A percentile compares a stretch with the other conserved stretches of the same genome.
Evolutionary conservation across 1,140 invertebrate genomes (phyloP).

Genomic region (Steinernema feltiae): DNA sequence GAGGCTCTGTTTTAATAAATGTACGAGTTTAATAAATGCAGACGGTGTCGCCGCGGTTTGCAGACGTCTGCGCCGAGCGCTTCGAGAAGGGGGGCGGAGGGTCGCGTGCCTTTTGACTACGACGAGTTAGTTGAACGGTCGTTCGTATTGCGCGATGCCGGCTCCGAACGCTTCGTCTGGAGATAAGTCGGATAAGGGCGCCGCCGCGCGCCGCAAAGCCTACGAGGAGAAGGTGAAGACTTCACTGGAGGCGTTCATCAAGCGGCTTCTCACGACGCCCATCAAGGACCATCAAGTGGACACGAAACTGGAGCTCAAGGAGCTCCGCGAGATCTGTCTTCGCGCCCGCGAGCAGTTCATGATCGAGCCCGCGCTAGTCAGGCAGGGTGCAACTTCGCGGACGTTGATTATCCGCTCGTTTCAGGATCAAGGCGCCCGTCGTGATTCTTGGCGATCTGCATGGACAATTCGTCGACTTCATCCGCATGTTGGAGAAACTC

Average conservation of each 20-base stretch:
- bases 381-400: not conserved
- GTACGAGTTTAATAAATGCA: too few relatives aligned
- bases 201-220: not conserved
- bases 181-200: not conserved
- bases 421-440: not conserved
- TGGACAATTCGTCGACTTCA: slow-evolving; percentile 1
- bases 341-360: slow-evolving; percentile 10
- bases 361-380: not conserved
- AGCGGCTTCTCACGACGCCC: not conserved
- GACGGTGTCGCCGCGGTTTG: too few relatives aligned
- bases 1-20: too few relatives aligned
- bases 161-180: not conserved
- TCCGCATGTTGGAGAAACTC: not conserved
- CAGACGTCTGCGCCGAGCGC: too few relatives aligned
- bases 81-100: too few relatives aligned
- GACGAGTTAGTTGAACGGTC: too few relatives aligned
- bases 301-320: not conserved
- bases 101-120: too few relatives aligned
- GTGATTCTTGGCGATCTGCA: slow-evolving; percentile 5
- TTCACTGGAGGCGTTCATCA: not conserved
- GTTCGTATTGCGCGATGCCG: not conserved
- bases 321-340: slow-evolving; percentile 11
- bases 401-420: not conserved
- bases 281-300: slow-evolving; percentile 9
- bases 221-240: slow-evolving; percentile 8